Evolutionary conservation across 2,797 vertebrate genomes (phyloP).

Genomic region (Rhinoraja longicauda): DNA sequence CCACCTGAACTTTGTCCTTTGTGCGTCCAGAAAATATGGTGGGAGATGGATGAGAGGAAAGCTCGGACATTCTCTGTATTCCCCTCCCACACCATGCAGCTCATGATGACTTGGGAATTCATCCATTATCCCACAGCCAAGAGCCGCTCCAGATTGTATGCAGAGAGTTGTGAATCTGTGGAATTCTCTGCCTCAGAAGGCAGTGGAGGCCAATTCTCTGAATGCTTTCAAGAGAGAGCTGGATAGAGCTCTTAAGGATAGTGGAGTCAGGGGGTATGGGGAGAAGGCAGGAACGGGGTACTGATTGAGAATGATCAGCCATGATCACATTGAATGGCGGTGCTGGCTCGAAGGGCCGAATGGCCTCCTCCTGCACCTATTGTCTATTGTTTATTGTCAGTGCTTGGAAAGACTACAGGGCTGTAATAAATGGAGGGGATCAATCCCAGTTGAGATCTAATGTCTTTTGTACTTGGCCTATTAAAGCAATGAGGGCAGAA

Average conservation of each 20-base stretch:
- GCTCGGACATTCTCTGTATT: neutral
- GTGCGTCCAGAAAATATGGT: neutral
- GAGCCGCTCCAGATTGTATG: neutral
- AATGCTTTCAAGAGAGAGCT: no score
- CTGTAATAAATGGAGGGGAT: neutral
- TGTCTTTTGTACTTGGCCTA: neutral
- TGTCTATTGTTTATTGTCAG: no score
- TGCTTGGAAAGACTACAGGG: neutral
- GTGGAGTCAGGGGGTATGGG: no score
- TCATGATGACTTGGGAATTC: neutral
- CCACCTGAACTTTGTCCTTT: neutral
- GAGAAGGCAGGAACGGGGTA: no score
- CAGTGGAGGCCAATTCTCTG: no score
- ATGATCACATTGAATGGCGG: no score
- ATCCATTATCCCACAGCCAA: neutral
- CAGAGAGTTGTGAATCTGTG: no score
- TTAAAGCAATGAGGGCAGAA: neutral
- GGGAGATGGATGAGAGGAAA: neutral
- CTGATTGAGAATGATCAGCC: no score
- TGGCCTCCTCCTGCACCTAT: no score
- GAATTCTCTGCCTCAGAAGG: no score
- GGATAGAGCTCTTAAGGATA: no score
- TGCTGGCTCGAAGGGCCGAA: no score
- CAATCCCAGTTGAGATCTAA: neutral
- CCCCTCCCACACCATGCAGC: neutral